phyloP scores from a whole-genome alignment of 2,797 vertebrate genomes.

The Myotis vivesi region DNA sequence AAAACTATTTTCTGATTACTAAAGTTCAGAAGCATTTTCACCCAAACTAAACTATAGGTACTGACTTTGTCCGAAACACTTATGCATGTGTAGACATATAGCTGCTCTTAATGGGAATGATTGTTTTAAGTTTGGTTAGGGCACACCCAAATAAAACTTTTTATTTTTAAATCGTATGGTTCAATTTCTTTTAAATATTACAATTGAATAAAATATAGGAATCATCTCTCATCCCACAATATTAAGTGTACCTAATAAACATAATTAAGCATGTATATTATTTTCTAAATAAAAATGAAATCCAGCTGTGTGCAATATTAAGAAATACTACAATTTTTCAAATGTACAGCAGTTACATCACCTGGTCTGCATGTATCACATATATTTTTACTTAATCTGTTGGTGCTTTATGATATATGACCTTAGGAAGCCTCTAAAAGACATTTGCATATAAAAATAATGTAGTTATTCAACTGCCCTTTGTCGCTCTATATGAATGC shows the following conservation, averaged over 20 bases:
- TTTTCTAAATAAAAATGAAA: constrained; percentile 16
- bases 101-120: neutral
- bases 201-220: neutral
- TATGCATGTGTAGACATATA: neutral
- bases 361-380: neutral
- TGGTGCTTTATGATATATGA: neutral
- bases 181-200: neutral
- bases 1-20: constrained; percentile 20
- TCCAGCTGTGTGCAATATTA: neutral
- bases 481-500: neutral
- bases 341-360: neutral
- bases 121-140: constrained; percentile 21
- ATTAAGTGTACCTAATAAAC: neutral
- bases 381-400: neutral
- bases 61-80: neutral
- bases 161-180: neutral
- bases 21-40: constrained; percentile 22
- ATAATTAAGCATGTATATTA: neutral
- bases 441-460: neutral
- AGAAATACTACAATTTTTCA: neutral
- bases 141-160: neutral
- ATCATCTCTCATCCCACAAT: neutral
- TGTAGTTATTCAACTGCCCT: neutral
- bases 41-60: neutral
- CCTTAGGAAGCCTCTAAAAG: neutral